phyloP scores from a whole-genome alignment of 2,113 vertebrate species.

The Lepisosteus osseus region DNA sequence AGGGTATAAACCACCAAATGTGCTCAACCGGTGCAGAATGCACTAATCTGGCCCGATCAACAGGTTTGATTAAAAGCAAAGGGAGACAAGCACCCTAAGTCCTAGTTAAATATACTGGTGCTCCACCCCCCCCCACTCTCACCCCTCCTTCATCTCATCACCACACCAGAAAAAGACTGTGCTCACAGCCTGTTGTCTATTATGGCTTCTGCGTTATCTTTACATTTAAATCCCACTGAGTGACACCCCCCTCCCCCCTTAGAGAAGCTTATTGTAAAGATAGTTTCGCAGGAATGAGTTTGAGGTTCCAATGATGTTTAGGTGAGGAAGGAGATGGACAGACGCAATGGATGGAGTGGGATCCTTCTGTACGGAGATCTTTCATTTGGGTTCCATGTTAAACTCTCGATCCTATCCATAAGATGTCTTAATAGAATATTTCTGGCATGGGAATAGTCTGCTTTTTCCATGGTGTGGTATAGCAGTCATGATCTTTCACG shows the following conservation, averaged over 20 bases:
- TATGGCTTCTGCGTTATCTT: constrained; percentile 57
- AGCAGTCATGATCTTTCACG: too few species aligned
- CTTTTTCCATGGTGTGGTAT: too few species aligned
- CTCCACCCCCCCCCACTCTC: constrained; percentile 43
- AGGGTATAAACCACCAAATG: constrained; percentile 48
- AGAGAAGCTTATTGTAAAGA: constrained; percentile 48
- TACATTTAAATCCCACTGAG: constrained; percentile 49
- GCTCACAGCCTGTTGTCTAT: constrained; percentile 22
- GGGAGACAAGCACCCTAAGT: constrained; percentile 56
- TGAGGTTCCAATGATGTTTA: too few species aligned
- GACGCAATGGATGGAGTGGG: too few species aligned
- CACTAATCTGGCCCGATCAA: constrained; percentile 64
- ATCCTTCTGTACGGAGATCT: too few species aligned
- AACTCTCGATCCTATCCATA: too few species aligned
- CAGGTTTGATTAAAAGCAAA: constrained; percentile 65
- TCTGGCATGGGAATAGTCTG: too few species aligned
- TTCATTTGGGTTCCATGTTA: too few species aligned
- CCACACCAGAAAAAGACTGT: constrained; percentile 46
- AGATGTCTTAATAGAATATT: too few species aligned
- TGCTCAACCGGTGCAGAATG: constrained; percentile 47
- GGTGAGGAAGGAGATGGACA: too few species aligned
- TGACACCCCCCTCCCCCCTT: constrained; percentile 51
- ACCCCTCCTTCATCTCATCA: constrained; percentile 35
- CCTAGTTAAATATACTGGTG: constrained; percentile 38
- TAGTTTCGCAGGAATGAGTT: neutral